Conservation (phyloP, 2,888 invertebrate species). For the Cheilosia vulpina region DNA sequence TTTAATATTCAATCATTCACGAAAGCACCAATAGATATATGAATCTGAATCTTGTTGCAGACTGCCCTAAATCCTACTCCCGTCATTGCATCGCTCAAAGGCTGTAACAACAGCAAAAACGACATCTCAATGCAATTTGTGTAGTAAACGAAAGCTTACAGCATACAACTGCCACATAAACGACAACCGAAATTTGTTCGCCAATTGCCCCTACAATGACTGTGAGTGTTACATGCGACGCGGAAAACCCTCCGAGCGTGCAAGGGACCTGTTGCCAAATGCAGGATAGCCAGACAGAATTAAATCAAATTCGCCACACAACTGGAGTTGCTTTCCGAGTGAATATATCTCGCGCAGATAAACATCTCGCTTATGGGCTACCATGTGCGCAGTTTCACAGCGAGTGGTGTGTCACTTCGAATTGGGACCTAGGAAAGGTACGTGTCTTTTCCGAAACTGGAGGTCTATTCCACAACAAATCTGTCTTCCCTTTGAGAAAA, state of each 20-base stretch:
- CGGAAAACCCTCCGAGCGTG: constrained; percentile 35
- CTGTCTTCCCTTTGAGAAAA: not conserved
- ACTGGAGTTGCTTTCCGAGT: constrained; percentile 21
- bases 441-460: not conserved
- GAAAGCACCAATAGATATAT: too few species aligned
- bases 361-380: not conserved
- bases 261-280: constrained; percentile 49
- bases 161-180: not conserved
- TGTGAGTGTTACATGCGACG: not conserved
- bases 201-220: constrained; percentile 11
- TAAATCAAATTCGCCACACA: constrained; percentile 32
- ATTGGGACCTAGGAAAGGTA: constrained; percentile 6
- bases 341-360: constrained; percentile 4
- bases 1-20: too few species aligned
- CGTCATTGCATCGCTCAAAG: not conserved
- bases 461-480: not conserved
- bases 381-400: not conserved
- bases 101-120: not conserved
- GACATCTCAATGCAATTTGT: not conserved
- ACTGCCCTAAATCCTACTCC: too few species aligned
- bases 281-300: constrained; percentile 24
- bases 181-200: not conserved
- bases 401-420: constrained; percentile 9
- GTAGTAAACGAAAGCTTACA: constrained; percentile 13
- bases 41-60: too few species aligned